These are phyloP conservation scores for Malthinus seriepunctatus DNA, from an alignment of 2,888 invertebrate genomes.

Conservation along the genomic window DNA sequence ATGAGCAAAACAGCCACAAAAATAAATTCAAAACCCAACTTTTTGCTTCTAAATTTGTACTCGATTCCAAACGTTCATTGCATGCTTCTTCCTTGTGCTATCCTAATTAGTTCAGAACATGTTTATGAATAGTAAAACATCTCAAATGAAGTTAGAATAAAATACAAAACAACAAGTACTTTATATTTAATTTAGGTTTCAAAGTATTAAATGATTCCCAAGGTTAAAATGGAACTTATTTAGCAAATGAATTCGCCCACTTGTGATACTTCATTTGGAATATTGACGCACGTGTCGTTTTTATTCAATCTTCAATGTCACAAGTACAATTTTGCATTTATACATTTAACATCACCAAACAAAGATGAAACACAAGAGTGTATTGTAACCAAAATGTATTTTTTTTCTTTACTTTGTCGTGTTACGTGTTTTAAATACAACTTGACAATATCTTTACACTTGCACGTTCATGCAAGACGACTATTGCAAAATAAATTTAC, in stretches of 20 bases:
- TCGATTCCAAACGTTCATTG: too few relatives aligned
- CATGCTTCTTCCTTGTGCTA: too few relatives aligned
- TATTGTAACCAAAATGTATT: background rate
- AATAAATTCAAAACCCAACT: too few relatives aligned
- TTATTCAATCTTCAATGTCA: slow-evolving; percentile 23
- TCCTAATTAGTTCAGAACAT: too few relatives aligned
- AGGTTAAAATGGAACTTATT: slow-evolving; percentile 10
- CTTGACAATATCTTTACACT: background rate
- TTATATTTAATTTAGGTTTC: slow-evolving; percentile 18
- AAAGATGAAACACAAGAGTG: too few relatives aligned
- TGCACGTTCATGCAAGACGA: background rate
- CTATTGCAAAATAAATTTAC: background rate
- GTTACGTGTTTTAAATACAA: background rate
- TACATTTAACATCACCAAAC: slow-evolving; percentile 8
- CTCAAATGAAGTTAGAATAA: too few relatives aligned
- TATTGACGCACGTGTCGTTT: slow-evolving; percentile 18
- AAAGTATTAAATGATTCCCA: slow-evolving; percentile 19
- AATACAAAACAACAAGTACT: slow-evolving; percentile 8
- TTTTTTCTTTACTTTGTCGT: background rate
- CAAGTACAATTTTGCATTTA: slow-evolving; percentile 16
- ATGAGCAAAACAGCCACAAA: too few relatives aligned
- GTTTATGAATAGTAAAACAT: too few relatives aligned
- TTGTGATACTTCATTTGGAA: slow-evolving; percentile 19
- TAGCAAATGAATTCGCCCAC: slow-evolving; percentile 22
- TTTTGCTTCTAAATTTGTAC: too few relatives aligned